phyloP scores from a whole-genome alignment of 2,888 invertebrate genomes.

The Fissipunctia ypsillon region DNA sequence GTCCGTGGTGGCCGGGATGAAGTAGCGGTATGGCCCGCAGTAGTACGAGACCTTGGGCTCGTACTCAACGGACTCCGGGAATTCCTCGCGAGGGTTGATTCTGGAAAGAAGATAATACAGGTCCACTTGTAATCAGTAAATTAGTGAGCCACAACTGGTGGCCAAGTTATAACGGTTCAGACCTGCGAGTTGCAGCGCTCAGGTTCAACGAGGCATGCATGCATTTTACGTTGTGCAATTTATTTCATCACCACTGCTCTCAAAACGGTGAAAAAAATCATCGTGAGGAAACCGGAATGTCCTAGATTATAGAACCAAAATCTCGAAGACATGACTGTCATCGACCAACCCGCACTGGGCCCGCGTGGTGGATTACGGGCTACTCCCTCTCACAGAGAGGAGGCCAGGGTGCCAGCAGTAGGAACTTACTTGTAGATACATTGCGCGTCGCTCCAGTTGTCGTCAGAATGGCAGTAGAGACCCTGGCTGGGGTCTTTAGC shows the following conservation, averaged over 20 bases:
- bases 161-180: background rate
- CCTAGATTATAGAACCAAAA: too few relatives aligned
- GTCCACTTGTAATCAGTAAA: background rate
- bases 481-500: conserved; percentile 86
- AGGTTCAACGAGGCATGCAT: background rate
- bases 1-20: conserved; percentile 87
- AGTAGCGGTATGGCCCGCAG: conserved; percentile 88
- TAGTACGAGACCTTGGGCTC: conserved; percentile 88
- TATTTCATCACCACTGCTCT: background rate
- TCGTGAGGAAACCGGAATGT: background rate
- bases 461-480: conserved; percentile 86
- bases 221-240: background rate
- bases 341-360: background rate
- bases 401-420: background rate
- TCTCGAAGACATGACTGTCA: background rate
- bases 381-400: background rate
- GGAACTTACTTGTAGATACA: conserved; percentile 85
- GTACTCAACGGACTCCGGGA: conserved; percentile 87
- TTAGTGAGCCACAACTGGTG: background rate
- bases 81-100: conserved; percentile 87
- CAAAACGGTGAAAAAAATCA: background rate
- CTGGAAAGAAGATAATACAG: conserved; percentile 64
- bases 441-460: conserved; percentile 87
- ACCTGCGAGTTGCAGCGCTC: background rate
- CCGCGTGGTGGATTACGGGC: background rate